These are phyloP conservation scores for Phalloptychus januarius DNA, from an alignment of 2,797 vertebrate genomes.

Conservation along the genomic window DNA sequence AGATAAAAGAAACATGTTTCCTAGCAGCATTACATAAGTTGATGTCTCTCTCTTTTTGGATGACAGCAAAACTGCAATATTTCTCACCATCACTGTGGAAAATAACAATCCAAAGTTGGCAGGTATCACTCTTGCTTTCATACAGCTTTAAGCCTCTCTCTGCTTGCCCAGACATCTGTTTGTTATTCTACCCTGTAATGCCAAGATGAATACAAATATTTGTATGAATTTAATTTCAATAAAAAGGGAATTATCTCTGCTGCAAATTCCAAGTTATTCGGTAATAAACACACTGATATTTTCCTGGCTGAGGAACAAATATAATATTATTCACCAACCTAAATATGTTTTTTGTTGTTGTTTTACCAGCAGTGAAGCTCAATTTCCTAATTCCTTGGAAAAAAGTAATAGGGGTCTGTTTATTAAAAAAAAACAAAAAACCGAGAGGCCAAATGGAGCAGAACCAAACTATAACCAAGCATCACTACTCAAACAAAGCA, in stretches of 20 bases:
- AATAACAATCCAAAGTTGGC: constrained; percentile 56
- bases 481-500: constrained; percentile 69
- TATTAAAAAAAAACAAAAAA: constrained; percentile 66
- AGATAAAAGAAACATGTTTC: constrained; percentile 49
- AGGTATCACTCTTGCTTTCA: constrained; percentile 45
- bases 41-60: constrained; percentile 5
- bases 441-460: constrained; percentile 64
- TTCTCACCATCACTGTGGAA: constrained; percentile 59
- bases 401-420: constrained; percentile 45
- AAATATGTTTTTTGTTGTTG: constrained; percentile 33
- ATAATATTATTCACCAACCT: constrained; percentile 72
- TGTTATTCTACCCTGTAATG: constrained; percentile 38
- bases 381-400: constrained; percentile 52
- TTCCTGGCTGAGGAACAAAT: constrained; percentile 20
- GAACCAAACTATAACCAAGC: constrained; percentile 71
- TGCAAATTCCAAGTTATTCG: not conserved
- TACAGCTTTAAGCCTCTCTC: constrained; percentile 33
- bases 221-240: constrained; percentile 10
- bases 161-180: constrained; percentile 41
- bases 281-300: not conserved
- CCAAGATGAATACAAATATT: constrained; percentile 13
- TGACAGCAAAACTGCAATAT: constrained; percentile 29
- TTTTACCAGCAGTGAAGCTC: constrained; percentile 60
- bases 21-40: constrained; percentile 7
- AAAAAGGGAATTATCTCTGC: constrained; percentile 12